A percentile compares a stretch with the other conserved stretches of the same genome.
Evolutionary conservation across 2,888 invertebrate genomes (phyloP).

Genomic region (Ormyrus labotus): DNA sequence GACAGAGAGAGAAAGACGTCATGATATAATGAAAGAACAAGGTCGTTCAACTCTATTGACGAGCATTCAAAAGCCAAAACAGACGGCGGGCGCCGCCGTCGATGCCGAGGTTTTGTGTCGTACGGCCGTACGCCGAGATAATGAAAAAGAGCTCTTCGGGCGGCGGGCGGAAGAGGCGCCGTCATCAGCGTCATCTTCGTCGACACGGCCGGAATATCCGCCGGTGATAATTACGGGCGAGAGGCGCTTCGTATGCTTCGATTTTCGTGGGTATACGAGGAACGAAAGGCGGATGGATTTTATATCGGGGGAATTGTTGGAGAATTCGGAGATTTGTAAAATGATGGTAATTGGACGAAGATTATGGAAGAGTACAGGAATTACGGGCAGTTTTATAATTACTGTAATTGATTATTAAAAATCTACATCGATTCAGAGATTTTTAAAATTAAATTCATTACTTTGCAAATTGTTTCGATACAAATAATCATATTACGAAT

Average conservation of each 20-base stretch:
- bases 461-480: too few relatives aligned
- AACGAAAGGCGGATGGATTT: too few relatives aligned
- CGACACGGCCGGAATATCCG: conserved; percentile 46
- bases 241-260: not conserved
- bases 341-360: too few relatives aligned
- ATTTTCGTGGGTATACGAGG: not conserved
- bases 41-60: conserved; percentile 43
- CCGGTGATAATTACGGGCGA: conserved; percentile 16
- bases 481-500: too few relatives aligned
- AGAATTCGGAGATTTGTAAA: too few relatives aligned
- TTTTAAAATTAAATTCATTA: too few relatives aligned
- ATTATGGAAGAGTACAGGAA: too few relatives aligned
- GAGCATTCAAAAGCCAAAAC: conserved; percentile 12
- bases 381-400: too few relatives aligned
- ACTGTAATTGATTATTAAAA: too few relatives aligned
- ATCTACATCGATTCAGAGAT: too few relatives aligned
- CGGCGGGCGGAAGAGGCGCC: conserved; percentile 41
- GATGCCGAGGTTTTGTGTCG: conserved; percentile 27
- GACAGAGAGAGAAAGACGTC: not conserved
- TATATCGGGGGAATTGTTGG: too few relatives aligned
- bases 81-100: not conserved
- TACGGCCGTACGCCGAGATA: conserved; percentile 10
- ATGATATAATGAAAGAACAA: conserved; percentile 2
- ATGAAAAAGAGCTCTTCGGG: not conserved
- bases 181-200: conserved; percentile 44